Base-by-base conservation (phyloP, 2,113 vertebrate genomes). In the Columba livia region DNA sequence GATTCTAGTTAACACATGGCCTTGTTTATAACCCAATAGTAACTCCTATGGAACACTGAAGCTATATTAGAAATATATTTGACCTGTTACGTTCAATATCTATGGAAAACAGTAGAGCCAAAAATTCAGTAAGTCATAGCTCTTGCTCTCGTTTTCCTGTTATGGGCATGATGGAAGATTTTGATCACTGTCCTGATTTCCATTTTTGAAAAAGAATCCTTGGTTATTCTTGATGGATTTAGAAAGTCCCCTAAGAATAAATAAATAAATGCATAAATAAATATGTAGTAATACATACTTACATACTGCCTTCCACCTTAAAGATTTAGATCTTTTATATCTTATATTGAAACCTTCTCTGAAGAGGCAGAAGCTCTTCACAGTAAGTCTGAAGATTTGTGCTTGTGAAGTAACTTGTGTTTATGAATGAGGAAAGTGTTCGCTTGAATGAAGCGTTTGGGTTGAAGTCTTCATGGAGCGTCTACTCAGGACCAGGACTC, bases 161-260 rank as follows among this genome's bases (percentile, higher is more conserved):
- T 78, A 34, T 0, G 0, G 6, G 5, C 29, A 28, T 40, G 15
- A 24, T 54, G 11, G 12, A 69, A 81, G 53, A 57, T 85, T 91
- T 38, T 65, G 24, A 29, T 79, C 10, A 8, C 42, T 83, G 9
- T 82, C 31, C 26, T 14, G 12, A 44, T 80, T 71, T 54, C 29
- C 16, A 7, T 38, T 91, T 94, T 66, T 85, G 4, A 47, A 57
- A 47, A 79, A 32, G 12, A 89, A 23, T 19, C 12, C 21, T 47
- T 85, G 10, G 5, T 84, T 79, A 50, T 85, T n/a, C 34, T 18
- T 47, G 24, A 32, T 79, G 58, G 19, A 54, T 72, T 89, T 79
- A 38, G 69, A 92, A 89, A 54, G 10, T 89, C 34, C 19, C 4
- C 12, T 40, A 40, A 40, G 40, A 40, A 9, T 38, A 70, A 34